A percentile compares a stretch with the other conserved stretches of the same genome.
phyloP scores from a whole-genome alignment of 2,888 invertebrate genomes.

The Dicycla oo region DNA sequence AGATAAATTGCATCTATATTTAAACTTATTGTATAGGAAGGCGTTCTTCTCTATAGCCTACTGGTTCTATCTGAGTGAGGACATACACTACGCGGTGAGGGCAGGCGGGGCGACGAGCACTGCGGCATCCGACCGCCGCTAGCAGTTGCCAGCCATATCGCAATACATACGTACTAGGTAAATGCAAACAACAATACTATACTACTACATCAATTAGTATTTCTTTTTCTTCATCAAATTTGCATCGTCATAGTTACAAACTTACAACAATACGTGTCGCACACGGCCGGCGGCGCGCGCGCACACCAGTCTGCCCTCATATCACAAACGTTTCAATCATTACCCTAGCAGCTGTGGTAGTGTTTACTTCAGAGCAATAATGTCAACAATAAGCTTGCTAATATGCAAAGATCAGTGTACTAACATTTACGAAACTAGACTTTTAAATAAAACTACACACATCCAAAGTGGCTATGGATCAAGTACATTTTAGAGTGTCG shows the following conservation, averaged over 20 bases:
- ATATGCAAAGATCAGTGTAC: constrained; percentile 14
- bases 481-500: too few relatives aligned
- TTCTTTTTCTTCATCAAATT: too few relatives aligned
- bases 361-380: constrained; percentile 11
- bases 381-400: constrained; percentile 14
- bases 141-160: too few relatives aligned
- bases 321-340: constrained; percentile 69
- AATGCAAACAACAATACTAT: too few relatives aligned
- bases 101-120: neutral
- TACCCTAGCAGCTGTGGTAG: constrained; percentile 33
- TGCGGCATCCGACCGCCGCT: constrained; percentile 1
- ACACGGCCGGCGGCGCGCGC: neutral
- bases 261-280: neutral
- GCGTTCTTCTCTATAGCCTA: constrained; percentile 64
- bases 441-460: constrained; percentile 38
- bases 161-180: too few relatives aligned
- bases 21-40: constrained; percentile 71
- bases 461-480: too few relatives aligned
- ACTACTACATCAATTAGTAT: too few relatives aligned
- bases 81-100: constrained; percentile 20
- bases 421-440: constrained; percentile 17
- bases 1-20: constrained; percentile 72
- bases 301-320: constrained; percentile 47
- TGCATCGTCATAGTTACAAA: constrained; percentile 11
- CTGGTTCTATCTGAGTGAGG: constrained; percentile 42